A percentile compares a stretch with the other conserved stretches of the same genome.
Conservation (phyloP, 2,888 invertebrate genomes). For the Gastrophysa polygoni region DNA sequence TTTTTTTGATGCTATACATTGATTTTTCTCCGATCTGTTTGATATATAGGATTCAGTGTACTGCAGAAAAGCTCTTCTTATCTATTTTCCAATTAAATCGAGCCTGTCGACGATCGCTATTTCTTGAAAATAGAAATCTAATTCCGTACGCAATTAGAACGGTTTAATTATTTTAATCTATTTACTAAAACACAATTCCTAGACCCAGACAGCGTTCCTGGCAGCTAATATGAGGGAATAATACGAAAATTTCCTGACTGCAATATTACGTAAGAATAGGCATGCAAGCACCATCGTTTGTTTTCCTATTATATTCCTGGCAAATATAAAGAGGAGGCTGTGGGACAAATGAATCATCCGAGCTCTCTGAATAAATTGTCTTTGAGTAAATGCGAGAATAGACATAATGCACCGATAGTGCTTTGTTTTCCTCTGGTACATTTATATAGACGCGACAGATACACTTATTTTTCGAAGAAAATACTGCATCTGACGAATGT, state of each 20-base stretch:
- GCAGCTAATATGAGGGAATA: constrained; percentile 31
- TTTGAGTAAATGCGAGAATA: constrained; percentile 36
- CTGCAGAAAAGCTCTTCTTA: constrained; percentile 5
- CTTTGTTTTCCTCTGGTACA: constrained; percentile 20
- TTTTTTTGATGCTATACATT: no score
- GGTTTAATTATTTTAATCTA: constrained; percentile 32
- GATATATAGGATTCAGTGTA: no score
- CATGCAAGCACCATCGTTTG: constrained; percentile 40
- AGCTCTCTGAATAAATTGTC: constrained; percentile 35
- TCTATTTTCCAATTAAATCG: constrained; percentile 11
- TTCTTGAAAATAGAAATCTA: constrained; percentile 34
- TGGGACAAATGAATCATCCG: constrained; percentile 42
- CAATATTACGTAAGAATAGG: constrained; percentile 31
- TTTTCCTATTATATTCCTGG: constrained; percentile 43
- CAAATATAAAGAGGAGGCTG: constrained; percentile 41
- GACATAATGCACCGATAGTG: constrained; percentile 30
- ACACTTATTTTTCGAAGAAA: neutral
- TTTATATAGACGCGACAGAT: neutral
- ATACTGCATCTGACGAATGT: neutral
- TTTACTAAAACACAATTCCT: constrained; percentile 32
- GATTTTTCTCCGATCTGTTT: no score
- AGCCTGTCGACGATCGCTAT: constrained; percentile 22
- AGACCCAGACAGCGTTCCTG: constrained; percentile 31
- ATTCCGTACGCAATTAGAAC: constrained; percentile 32
- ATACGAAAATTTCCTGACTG: constrained; percentile 31